phyloP scores from a whole-genome alignment of 2,888 invertebrate species.

The Stegophylla sp. region DNA sequence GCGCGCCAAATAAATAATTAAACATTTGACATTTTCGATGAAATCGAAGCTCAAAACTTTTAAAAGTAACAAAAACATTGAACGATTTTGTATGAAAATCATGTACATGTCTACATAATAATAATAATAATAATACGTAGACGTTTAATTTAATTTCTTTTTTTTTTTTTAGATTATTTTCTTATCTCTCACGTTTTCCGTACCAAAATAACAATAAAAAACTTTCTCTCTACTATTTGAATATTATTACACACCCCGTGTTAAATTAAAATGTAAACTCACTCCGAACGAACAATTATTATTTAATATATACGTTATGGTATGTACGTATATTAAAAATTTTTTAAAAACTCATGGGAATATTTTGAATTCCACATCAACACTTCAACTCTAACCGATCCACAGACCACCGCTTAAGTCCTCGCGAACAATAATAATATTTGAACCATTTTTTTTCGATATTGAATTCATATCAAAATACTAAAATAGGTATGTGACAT shows the following conservation, averaged over 20 bases:
- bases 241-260: background rate
- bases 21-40: too few relatives aligned
- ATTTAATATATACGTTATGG: background rate
- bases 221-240: background rate
- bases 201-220: background rate
- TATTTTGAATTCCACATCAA: background rate
- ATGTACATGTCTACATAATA: too few relatives aligned
- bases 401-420: too few relatives aligned
- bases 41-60: conserved; percentile 5
- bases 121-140: too few relatives aligned
- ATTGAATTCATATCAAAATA: too few relatives aligned
- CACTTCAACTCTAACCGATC: background rate
- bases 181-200: background rate
- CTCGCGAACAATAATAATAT: too few relatives aligned
- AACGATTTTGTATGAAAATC: too few relatives aligned
- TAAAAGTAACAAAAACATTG: background rate
- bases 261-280: background rate
- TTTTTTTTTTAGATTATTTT: conserved; percentile 25
- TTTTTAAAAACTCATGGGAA: background rate
- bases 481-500: too few relatives aligned
- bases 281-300: background rate
- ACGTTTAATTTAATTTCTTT: too few relatives aligned
- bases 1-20: too few relatives aligned
- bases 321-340: background rate
- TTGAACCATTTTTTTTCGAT: too few relatives aligned